These are phyloP conservation scores for Oedothorax gibbosus DNA, from an alignment of 1,140 invertebrate genomes.

Conservation along the genomic window DNA sequence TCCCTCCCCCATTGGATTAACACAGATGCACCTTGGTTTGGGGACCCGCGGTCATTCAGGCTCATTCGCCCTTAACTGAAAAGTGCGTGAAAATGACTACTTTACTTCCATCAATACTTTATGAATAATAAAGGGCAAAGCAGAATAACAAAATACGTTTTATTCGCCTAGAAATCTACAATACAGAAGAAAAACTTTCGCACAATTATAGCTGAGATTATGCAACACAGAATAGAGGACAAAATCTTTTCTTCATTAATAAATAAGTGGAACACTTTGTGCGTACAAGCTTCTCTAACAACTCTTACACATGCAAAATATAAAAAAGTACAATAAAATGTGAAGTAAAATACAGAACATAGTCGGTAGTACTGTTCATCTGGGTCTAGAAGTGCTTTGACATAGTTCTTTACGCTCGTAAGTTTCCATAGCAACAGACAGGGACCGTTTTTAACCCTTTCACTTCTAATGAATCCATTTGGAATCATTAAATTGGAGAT, in stretches of 20 bases:
- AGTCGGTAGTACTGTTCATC: background rate
- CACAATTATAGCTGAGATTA: constrained; percentile 31
- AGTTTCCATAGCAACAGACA: too few species aligned
- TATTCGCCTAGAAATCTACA: constrained; percentile 31
- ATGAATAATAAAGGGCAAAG: background rate
- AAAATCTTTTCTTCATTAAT: constrained; percentile 5
- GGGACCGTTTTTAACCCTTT: too few species aligned
- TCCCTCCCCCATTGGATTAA: too few species aligned
- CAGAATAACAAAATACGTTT: constrained; percentile 44
- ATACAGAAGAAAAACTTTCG: constrained; percentile 41
- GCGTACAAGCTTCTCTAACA: constrained; percentile 40
- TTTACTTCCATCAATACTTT: background rate
- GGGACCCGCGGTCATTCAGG: too few species aligned
- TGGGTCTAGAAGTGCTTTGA: too few species aligned
- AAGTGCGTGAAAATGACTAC: too few species aligned
- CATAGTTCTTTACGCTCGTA: too few species aligned
- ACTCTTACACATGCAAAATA: background rate
- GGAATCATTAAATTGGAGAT: too few species aligned
- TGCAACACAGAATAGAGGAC: constrained; percentile 20
- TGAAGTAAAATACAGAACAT: background rate
- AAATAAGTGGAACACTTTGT: constrained; percentile 33
- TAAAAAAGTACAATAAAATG: background rate
- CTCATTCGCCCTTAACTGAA: too few species aligned
- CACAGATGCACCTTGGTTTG: too few species aligned
- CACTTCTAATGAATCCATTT: too few species aligned